Evolutionary conservation across 2,113 vertebrate species (phyloP).

Genomic region (Macrotus californicus): DNA sequence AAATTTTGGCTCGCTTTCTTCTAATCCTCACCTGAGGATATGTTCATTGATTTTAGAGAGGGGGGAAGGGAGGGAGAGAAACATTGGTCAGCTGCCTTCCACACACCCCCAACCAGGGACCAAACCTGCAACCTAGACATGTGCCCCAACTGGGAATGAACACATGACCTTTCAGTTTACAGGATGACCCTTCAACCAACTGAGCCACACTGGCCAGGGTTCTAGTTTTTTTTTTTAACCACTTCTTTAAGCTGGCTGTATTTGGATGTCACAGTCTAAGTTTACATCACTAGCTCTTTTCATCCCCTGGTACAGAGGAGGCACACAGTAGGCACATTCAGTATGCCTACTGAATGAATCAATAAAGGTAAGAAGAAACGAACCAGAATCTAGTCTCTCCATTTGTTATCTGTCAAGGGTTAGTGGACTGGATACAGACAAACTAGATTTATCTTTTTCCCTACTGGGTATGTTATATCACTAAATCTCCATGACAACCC

Average conservation of each 20-base stretch:
- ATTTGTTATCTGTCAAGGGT: background rate
- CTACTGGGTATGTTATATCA: background rate
- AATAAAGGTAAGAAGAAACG: background rate
- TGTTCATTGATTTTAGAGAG: too few relatives aligned
- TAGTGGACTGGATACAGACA: background rate
- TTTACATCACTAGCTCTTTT: background rate
- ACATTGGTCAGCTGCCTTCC: background rate
- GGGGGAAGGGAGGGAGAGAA: background rate
- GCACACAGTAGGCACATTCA: background rate
- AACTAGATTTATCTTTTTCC: background rate
- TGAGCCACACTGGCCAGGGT: background rate
- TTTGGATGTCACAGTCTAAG: background rate
- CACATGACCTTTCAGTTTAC: too few relatives aligned
- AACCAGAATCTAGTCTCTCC: background rate
- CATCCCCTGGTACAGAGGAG: background rate
- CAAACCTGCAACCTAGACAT: too few relatives aligned
- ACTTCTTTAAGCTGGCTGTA: background rate
- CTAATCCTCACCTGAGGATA: too few relatives aligned
- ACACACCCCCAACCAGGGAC: background rate
- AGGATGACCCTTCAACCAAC: background rate
- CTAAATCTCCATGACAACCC: conserved; percentile 5
- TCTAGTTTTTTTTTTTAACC: background rate
- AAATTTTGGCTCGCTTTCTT: background rate
- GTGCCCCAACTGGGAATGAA: too few relatives aligned
- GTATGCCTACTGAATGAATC: background rate